Evolutionary conservation across 2,113 vertebrate species (phyloP).

Genomic region (Rattus rattus): DNA sequence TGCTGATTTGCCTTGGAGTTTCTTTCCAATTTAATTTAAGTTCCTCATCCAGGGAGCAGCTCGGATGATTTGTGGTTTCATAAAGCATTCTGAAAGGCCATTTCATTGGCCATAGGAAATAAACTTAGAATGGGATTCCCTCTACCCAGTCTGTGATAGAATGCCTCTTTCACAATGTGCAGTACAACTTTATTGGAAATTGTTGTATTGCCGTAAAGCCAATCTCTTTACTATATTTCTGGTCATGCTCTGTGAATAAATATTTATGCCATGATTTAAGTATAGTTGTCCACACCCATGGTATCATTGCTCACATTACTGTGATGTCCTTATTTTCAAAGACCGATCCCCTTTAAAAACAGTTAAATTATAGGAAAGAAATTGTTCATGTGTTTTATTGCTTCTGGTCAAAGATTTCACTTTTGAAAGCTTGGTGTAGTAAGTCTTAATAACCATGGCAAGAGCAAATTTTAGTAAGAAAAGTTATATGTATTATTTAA

Average conservation of each 20-base stretch:
- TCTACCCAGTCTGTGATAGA: conserved; percentile 32
- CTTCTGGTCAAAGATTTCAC: neutral
- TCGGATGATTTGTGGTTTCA: conserved; percentile 69
- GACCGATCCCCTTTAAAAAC: neutral
- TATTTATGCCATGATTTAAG: conserved; percentile 57
- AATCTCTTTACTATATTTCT: conserved; percentile 55
- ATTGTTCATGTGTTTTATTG: neutral
- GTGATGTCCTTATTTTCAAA: conserved; percentile 26
- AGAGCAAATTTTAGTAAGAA: neutral
- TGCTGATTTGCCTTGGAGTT: conserved; percentile 49
- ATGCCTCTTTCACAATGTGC: conserved; percentile 44
- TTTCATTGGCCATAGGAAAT: conserved; percentile 65
- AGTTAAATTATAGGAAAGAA: neutral
- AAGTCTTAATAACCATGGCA: neutral
- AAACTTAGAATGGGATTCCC: conserved; percentile 62
- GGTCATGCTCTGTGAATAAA: conserved; percentile 64
- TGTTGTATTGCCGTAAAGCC: conserved; percentile 61
- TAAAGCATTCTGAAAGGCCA: conserved; percentile 70
- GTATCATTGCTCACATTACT: neutral
- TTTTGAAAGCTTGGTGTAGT: neutral
- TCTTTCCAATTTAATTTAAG: conserved; percentile 70
- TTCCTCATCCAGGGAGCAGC: conserved; percentile 60
- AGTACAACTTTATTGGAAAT: conserved; percentile 51
- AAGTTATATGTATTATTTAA: neutral
- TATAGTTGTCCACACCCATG: neutral